Evolutionary conservation across 1,140 invertebrate species (phyloP).

Genomic region (Marisa cornuarietis): DNA sequence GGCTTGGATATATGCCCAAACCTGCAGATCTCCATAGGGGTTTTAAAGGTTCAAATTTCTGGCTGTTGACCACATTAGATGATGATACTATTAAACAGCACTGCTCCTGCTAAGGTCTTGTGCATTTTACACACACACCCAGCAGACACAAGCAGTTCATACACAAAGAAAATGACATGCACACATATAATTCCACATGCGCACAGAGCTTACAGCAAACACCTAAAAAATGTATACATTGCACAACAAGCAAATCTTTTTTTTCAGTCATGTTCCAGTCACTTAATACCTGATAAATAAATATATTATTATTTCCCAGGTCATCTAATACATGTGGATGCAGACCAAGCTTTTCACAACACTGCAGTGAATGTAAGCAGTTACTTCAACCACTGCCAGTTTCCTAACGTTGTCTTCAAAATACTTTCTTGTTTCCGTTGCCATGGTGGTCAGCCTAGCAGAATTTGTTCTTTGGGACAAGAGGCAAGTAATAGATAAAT

Average conservation of each 20-base stretch:
- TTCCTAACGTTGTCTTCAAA: constrained; percentile 52
- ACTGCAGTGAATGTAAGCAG: constrained; percentile 17
- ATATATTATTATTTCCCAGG: constrained; percentile 31
- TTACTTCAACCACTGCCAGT: constrained; percentile 53
- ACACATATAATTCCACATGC: too few relatives aligned
- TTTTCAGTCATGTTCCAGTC: too few relatives aligned
- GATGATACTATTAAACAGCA: too few relatives aligned
- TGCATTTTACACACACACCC: too few relatives aligned
- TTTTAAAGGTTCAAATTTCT: constrained; percentile 41
- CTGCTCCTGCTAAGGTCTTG: too few relatives aligned
- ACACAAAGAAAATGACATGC: too few relatives aligned
- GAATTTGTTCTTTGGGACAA: constrained; percentile 44
- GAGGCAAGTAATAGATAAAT: constrained; percentile 36
- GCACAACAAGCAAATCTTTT: too few relatives aligned
- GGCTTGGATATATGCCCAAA: constrained; percentile 40
- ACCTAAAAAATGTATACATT: too few relatives aligned
- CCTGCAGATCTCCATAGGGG: constrained; percentile 32
- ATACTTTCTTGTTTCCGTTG: constrained; percentile 47
- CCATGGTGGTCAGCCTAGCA: constrained; percentile 9
- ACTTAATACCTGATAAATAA: background rate
- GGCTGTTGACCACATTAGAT: too few relatives aligned
- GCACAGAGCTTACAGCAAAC: too few relatives aligned
- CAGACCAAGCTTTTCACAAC: constrained; percentile 45
- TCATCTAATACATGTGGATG: constrained; percentile 51
- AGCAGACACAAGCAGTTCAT: too few relatives aligned